A percentile compares a stretch with the other conserved stretches of the same genome.
Conservation (phyloP, 1,140 invertebrate genomes). For the Drosophila setifemur region DNA sequence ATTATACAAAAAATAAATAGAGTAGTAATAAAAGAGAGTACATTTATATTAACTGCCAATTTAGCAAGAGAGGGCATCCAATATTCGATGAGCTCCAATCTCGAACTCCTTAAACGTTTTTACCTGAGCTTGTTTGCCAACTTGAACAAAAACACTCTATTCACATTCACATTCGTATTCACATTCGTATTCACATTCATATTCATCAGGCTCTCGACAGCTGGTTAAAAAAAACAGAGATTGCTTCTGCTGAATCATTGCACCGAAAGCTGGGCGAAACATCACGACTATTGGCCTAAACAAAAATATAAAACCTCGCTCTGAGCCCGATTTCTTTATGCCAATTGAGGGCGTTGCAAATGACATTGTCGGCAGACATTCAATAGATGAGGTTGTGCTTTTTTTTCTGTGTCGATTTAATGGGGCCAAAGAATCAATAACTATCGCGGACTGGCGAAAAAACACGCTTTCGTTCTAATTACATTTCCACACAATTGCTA, state of each 20-base stretch:
- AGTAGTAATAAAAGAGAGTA: neutral
- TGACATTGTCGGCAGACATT: slow-evolving; percentile 25
- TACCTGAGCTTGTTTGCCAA: slow-evolving; percentile 39
- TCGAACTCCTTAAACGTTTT: slow-evolving; percentile 4
- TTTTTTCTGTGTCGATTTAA: neutral
- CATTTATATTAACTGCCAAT: neutral
- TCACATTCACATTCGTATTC: too few relatives aligned
- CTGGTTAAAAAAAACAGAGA: slow-evolving; percentile 33
- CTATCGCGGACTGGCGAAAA: too few relatives aligned
- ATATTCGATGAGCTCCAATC: neutral
- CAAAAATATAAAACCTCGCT: slow-evolving; percentile 1
- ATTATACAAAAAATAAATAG: too few relatives aligned
- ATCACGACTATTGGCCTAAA: neutral
- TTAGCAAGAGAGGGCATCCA: slow-evolving; percentile 1
- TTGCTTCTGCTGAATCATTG: slow-evolving; percentile 38
- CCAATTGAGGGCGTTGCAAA: slow-evolving; percentile 41
- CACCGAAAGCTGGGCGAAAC: neutral
- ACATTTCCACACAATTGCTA: neutral
- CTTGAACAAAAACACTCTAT: slow-evolving; percentile 25
- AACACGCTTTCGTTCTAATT: slow-evolving; percentile 18
- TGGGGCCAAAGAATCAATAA: too few relatives aligned
- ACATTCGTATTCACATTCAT: too few relatives aligned
- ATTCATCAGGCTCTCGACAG: slow-evolving; percentile 43
- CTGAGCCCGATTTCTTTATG: slow-evolving; percentile 27
- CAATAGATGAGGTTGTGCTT: neutral